Percentiles rank a stretch among this genome's conserved stretches.
These are phyloP conservation scores for Blastomussa wellsi DNA, from an alignment of 92 coral and sea anemone genomes.

Conservation along the genomic window DNA sequence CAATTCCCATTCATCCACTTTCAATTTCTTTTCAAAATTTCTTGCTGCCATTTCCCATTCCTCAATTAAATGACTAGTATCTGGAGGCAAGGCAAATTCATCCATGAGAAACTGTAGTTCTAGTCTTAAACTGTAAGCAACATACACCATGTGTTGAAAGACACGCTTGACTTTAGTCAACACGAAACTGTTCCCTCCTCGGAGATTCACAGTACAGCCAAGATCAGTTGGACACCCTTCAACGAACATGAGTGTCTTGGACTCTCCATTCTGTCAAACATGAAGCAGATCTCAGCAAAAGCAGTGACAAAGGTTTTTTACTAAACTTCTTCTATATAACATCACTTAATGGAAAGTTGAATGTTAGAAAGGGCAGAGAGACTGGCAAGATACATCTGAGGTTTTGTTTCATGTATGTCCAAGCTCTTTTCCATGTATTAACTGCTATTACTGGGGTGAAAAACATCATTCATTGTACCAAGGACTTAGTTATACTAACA, in stretches of 20 bases:
- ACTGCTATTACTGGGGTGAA: too few species aligned
- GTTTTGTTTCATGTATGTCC: too few species aligned
- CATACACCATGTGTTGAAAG: constrained; percentile 77
- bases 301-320: not conserved
- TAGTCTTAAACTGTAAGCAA: constrained; percentile 84
- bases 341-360: too few species aligned
- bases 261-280: constrained; percentile 72
- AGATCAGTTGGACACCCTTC: constrained; percentile 93
- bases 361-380: too few species aligned
- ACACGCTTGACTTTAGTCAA: constrained; percentile 82
- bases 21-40: constrained; percentile 40
- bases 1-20: not conserved
- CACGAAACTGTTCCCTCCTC: constrained; percentile 90
- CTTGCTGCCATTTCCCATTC: constrained; percentile 12
- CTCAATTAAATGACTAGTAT: constrained; percentile 27
- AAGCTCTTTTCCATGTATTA: too few species aligned
- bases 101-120: constrained; percentile 91
- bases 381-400: too few species aligned
- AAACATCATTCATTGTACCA: too few species aligned
- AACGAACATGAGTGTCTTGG: constrained; percentile 89
- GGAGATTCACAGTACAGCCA: constrained; percentile 82
- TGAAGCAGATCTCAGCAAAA: not conserved
- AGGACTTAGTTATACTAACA: too few species aligned
- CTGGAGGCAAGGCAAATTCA: constrained; percentile 89
- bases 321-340: too few species aligned